A percentile compares a stretch with the other conserved stretches of the same genome.
Evolutionary conservation across 2,113 vertebrate genomes (phyloP).

Genomic region (Vidua chalybeata): DNA sequence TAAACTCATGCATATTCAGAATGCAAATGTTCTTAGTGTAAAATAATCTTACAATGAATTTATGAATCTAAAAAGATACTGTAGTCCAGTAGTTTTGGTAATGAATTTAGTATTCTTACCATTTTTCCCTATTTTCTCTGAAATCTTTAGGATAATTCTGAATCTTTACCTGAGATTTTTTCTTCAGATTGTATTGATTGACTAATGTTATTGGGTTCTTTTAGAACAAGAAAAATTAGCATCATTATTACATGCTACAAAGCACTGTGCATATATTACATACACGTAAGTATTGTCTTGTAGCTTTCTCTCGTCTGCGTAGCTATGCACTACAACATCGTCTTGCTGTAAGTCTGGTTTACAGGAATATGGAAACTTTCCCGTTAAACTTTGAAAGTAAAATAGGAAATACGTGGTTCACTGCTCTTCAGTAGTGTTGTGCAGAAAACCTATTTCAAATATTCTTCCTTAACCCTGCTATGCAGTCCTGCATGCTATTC

Average conservation of each 20-base stretch:
- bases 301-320: too few species aligned
- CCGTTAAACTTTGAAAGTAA: not conserved
- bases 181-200: not conserved
- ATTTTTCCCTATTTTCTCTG: not conserved
- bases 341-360: not conserved
- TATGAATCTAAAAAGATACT: accelerated
- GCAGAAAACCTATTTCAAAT: not conserved
- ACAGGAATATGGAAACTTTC: not conserved
- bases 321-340: too few species aligned
- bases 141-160: not conserved
- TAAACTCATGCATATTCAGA: not conserved
- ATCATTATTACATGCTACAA: not conserved
- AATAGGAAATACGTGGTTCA: not conserved
- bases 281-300: not conserved
- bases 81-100: not conserved
- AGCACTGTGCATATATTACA: not conserved
- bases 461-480: slow-evolving; percentile 75
- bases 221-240: not conserved
- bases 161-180: not conserved
- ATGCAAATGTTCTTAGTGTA: not conserved
- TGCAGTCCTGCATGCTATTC: slow-evolving; percentile 93
- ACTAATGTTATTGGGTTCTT: not conserved
- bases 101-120: not conserved
- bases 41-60: not conserved
- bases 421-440: not conserved